A percentile compares a stretch with the other conserved stretches of the same genome.
Conservation (phyloP, 2,888 invertebrate genomes). For the Drosophila birchii region DNA sequence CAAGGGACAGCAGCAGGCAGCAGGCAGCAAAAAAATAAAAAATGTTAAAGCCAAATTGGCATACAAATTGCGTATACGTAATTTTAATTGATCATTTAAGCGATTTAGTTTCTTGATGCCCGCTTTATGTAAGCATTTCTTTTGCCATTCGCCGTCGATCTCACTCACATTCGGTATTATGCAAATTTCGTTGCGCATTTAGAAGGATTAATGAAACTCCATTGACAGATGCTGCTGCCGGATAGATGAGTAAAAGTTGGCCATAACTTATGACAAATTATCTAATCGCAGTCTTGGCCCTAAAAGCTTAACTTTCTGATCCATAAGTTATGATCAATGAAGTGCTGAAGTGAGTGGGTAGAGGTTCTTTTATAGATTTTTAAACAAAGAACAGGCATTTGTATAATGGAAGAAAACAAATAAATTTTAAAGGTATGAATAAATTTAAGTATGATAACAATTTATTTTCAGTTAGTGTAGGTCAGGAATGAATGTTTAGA, state of each 20-base stretch:
- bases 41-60: constrained; percentile 57
- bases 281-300: constrained; percentile 11
- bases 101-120: constrained; percentile 58
- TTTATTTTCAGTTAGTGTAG: not conserved
- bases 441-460: no score
- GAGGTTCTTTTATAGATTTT: constrained; percentile 5
- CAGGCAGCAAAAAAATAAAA: constrained; percentile 38
- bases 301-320: constrained; percentile 16
- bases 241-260: constrained; percentile 42
- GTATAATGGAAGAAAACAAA: not conserved
- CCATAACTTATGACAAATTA: constrained; percentile 20
- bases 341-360: not conserved
- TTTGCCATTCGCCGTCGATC: constrained; percentile 15
- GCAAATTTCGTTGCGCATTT: constrained; percentile 46
- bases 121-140: constrained; percentile 47
- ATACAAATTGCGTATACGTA: constrained; percentile 79
- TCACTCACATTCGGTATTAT: constrained; percentile 35
- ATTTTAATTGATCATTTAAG: constrained; percentile 75
- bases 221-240: constrained; percentile 16
- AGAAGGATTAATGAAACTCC: constrained; percentile 44
- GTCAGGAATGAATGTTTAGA: not conserved
- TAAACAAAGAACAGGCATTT: not conserved
- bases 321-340: not conserved
- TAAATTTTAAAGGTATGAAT: not conserved
- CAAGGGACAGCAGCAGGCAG: constrained; percentile 32